Evolutionary conservation across 2,797 vertebrate genomes (phyloP).

Genomic region (Hydrophis major): DNA sequence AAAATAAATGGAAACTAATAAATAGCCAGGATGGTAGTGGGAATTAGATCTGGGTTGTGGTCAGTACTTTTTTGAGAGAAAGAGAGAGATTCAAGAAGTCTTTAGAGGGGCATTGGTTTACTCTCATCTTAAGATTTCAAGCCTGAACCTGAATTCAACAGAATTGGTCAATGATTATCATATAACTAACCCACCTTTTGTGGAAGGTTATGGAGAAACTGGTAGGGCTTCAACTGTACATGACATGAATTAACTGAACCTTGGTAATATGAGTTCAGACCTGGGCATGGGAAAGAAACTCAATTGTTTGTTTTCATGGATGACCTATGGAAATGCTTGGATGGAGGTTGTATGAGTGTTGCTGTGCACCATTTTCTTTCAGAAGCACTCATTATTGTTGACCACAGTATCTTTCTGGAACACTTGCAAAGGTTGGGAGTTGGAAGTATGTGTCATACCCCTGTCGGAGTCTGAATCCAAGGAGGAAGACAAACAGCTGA

Average conservation of each 20-base stretch:
- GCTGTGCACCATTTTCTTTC: background rate
- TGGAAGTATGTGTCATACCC: background rate
- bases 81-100: background rate
- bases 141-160: background rate
- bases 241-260: background rate
- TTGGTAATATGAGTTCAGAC: background rate
- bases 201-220: background rate
- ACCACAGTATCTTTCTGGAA: background rate
- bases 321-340: background rate
- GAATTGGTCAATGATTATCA: background rate
- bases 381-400: background rate
- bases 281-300: background rate
- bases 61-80: background rate
- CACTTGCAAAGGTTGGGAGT: background rate
- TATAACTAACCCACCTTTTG: background rate
- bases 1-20: background rate
- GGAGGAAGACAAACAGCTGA: too few species aligned
- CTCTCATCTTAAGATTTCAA: background rate
- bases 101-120: background rate
- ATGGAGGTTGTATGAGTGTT: background rate
- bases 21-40: background rate
- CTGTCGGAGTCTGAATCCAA: too few species aligned
- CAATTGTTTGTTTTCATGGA: background rate
- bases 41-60: background rate
- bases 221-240: background rate